A percentile compares a stretch with the other conserved stretches of the same genome.
These are phyloP conservation scores for Macrosoma leucophasiata DNA, from an alignment of 2,888 invertebrate species.

Conservation along the genomic window DNA sequence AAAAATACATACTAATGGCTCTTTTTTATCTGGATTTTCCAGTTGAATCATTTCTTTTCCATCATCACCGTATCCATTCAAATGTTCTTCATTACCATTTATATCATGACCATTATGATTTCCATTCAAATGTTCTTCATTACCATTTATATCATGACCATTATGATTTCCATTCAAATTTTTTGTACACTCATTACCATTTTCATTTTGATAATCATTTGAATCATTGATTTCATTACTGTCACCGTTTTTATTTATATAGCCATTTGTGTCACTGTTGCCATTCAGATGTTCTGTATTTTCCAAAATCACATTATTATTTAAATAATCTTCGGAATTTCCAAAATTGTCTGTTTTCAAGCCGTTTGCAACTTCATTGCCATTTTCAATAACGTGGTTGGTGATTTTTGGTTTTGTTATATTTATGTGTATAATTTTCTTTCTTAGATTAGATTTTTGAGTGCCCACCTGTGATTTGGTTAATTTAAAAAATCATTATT, in stretches of 20 bases:
- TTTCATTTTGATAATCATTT: not conserved
- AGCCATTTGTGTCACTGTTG: not conserved
- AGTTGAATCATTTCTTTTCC: constrained; percentile 52
- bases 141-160: constrained; percentile 9
- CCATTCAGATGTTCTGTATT: constrained; percentile 7
- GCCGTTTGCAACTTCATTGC: too few species aligned
- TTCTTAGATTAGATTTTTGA: constrained; percentile 36
- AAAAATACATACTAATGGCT: constrained; percentile 48
- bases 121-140: constrained; percentile 22
- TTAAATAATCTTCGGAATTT: too few species aligned
- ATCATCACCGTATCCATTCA: constrained; percentile 61
- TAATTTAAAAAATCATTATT: not conserved
- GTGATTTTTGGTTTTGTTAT: constrained; percentile 18
- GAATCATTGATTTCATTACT: not conserved
- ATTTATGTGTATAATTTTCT: constrained; percentile 26
- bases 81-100: constrained; percentile 33
- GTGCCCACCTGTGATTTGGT: constrained; percentile 37
- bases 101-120: constrained; percentile 24
- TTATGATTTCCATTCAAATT: not conserved
- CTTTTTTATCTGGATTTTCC: constrained; percentile 59
- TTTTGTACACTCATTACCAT: too few species aligned
- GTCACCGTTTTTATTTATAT: not conserved
- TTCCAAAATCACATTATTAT: constrained; percentile 18
- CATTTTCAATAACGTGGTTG: constrained; percentile 13
- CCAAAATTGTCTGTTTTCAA: too few species aligned